Percentiles rank a stretch among this genome's conserved stretches.
phyloP scores from a whole-genome alignment of 2,797 vertebrate genomes.

The Zonotrichia albicollis region DNA sequence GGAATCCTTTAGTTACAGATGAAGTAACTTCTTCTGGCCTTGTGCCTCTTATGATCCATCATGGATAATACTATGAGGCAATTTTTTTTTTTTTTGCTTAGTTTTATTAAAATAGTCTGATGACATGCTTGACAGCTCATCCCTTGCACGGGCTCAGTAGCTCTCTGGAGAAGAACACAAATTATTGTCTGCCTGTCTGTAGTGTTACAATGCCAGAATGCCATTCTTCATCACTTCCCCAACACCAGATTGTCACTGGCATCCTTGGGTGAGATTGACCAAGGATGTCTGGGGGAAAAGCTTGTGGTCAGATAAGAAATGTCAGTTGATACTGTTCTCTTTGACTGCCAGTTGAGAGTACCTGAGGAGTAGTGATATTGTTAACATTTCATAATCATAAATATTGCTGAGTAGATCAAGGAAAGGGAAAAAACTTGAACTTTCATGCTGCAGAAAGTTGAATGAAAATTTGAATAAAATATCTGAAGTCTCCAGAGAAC shows the following conservation, averaged over 20 bases:
- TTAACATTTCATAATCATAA: not conserved
- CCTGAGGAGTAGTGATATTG: not conserved
- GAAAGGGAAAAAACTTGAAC: not conserved
- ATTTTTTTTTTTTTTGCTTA: not conserved
- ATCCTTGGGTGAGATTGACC: not conserved
- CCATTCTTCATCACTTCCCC: not conserved
- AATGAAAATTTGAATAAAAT: not conserved
- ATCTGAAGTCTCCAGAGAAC: not conserved
- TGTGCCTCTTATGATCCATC: not conserved
- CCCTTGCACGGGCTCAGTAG: not conserved
- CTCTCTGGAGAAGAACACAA: not conserved
- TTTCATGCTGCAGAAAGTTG: not conserved
- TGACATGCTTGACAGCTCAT: not conserved
- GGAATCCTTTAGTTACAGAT: conserved; percentile 39
- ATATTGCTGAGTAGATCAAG: not conserved
- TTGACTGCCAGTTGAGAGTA: not conserved
- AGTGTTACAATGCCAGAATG: not conserved
- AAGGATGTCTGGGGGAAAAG: not conserved
- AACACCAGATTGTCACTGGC: not conserved
- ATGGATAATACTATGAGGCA: not conserved
- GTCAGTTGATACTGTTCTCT: not conserved
- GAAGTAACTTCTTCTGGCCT: conserved; percentile 19
- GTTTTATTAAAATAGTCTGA: not conserved
- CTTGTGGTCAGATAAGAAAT: conserved; percentile 1
- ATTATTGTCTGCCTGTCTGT: not conserved